A percentile compares a stretch with the other conserved stretches of the same genome.
Evolutionary conservation across 92 coral and sea anemone species (phyloP).

Genomic region (Paramuricea clavata): DNA sequence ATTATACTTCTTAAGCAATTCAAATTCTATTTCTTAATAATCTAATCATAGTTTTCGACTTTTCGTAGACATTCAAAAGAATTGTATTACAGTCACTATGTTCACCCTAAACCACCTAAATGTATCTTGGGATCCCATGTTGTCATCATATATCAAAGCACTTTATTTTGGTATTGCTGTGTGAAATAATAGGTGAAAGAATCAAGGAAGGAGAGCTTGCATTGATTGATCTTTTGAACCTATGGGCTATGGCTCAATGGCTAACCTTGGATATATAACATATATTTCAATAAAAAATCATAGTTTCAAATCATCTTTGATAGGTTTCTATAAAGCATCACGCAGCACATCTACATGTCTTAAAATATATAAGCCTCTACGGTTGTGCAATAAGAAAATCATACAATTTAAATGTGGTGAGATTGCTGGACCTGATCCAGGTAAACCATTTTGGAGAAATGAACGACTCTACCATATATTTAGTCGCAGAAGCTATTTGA

Average conservation of each 20-base stretch:
- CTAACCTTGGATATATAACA: background rate
- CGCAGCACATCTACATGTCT: background rate
- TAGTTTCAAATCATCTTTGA: background rate
- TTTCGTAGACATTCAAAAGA: too few relatives aligned
- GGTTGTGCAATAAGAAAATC: background rate
- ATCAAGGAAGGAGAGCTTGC: background rate
- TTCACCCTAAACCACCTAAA: background rate
- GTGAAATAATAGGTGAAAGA: background rate
- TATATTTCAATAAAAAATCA: background rate
- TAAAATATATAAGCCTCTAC: background rate
- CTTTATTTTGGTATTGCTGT: background rate
- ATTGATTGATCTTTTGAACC: background rate
- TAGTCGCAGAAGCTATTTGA: background rate
- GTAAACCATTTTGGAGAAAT: background rate
- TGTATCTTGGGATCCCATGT: background rate
- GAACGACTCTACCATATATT: background rate
- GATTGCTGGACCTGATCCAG: background rate
- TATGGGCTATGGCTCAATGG: background rate
- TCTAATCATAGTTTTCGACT: too few relatives aligned
- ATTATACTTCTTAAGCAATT: background rate
- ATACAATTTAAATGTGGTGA: background rate
- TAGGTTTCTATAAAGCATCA: background rate
- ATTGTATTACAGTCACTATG: too few relatives aligned
- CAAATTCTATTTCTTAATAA: too few relatives aligned
- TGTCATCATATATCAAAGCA: background rate